Percentiles rank a stretch among this genome's conserved stretches.
These are phyloP conservation scores for Wasmannia auropunctata DNA, from an alignment of 1,140 invertebrate species.

Conservation along the genomic window DNA sequence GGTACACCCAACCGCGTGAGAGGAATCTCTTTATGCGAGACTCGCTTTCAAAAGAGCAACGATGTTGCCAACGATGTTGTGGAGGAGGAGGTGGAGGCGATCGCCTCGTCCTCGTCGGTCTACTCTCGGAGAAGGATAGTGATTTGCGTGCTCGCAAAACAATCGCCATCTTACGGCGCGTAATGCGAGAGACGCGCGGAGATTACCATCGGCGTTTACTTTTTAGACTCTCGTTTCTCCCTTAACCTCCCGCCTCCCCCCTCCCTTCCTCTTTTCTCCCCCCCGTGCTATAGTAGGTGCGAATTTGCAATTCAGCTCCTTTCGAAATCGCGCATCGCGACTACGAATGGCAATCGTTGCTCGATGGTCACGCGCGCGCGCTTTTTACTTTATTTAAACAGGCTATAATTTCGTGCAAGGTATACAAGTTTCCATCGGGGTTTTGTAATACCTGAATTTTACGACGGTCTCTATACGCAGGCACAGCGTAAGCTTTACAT, in stretches of 20 bases:
- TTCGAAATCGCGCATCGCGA: conserved; percentile 52
- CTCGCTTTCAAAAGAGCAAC: conserved; percentile 60
- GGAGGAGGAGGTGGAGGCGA: conserved; percentile 53
- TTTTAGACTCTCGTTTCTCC: conserved; percentile 37
- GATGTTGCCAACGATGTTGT: too few species aligned
- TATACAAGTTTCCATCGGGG: conserved; percentile 38
- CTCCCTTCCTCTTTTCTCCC: too few species aligned
- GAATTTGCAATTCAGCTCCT: conserved; percentile 56
- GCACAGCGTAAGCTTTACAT: conserved; percentile 39
- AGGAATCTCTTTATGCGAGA: conserved; percentile 47
- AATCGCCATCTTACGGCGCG: conserved; percentile 57
- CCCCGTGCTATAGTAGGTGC: conserved; percentile 43
- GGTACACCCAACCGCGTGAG: neutral
- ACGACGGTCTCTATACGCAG: conserved; percentile 40
- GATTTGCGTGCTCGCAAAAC: conserved; percentile 64
- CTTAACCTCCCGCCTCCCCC: too few species aligned
- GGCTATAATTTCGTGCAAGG: conserved; percentile 58
- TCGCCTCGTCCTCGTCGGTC: conserved; percentile 38
- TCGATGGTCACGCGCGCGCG: conserved; percentile 61
- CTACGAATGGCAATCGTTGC: conserved; percentile 47
- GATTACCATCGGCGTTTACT: conserved; percentile 63
- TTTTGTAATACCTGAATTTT: conserved; percentile 53
- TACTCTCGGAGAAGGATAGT: conserved; percentile 61
- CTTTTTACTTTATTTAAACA: conserved; percentile 58
- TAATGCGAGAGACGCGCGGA: conserved; percentile 61